Percentiles rank a stretch among this genome's conserved stretches.
Evolutionary conservation across 2,113 vertebrate genomes (phyloP).

Genomic region (Strix aluco): DNA sequence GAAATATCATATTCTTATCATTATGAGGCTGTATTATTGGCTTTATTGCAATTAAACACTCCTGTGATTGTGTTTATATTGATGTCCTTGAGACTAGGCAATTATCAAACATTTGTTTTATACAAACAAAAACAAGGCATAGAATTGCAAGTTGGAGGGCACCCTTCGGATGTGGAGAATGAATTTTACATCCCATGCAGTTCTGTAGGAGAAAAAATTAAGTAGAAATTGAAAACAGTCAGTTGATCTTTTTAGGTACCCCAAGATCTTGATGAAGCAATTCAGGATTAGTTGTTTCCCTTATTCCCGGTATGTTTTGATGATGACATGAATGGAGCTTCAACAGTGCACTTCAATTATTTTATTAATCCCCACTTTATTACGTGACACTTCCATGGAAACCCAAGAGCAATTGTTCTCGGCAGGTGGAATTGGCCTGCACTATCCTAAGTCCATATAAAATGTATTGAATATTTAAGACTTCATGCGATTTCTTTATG

Average conservation of each 20-base stretch:
- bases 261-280: accelerated
- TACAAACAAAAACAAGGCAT: background rate
- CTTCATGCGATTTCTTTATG: background rate
- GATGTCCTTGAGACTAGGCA: background rate
- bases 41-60: background rate
- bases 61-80: background rate
- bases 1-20: background rate
- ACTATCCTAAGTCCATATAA: background rate
- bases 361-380: background rate
- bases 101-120: background rate
- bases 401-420: background rate
- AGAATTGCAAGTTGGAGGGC: background rate
- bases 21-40: background rate
- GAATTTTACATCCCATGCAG: background rate
- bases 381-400: background rate
- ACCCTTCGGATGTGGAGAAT: background rate
- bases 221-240: background rate
- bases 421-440: background rate
- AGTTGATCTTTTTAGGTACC: accelerated
- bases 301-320: background rate
- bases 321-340: background rate
- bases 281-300: background rate
- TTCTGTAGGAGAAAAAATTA: background rate
- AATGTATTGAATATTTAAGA: background rate
- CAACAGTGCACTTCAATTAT: background rate